phyloP scores from a whole-genome alignment of 2,113 vertebrate genomes.

The Thunnus thynnus region DNA sequence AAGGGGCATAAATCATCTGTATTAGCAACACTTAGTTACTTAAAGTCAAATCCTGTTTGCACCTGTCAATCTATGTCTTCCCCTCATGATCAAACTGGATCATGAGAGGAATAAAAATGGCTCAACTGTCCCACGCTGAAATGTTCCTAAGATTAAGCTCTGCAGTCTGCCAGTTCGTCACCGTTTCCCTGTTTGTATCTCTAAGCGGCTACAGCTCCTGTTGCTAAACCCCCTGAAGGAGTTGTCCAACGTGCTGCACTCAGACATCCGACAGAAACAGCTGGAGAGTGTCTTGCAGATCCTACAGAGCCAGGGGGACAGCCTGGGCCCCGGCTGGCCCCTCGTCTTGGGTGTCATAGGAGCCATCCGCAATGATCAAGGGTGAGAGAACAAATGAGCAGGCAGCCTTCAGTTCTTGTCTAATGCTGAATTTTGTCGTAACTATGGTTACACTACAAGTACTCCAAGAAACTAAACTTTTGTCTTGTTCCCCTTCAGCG shows the following conservation, averaged over 20 bases:
- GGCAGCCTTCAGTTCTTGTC: not conserved
- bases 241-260: slow-evolving; percentile 93
- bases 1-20: no score
- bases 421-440: not conserved
- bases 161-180: not conserved
- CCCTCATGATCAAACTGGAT: not conserved
- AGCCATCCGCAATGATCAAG: slow-evolving; percentile 98
- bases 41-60: not conserved
- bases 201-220: slow-evolving; percentile 94
- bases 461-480: not conserved
- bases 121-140: no score
- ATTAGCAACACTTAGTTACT: no score
- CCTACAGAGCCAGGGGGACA: slow-evolving; percentile 97
- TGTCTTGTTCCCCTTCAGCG: slow-evolving; percentile 81
- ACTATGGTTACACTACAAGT: not conserved
- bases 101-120: not conserved
- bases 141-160: not conserved
- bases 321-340: slow-evolving; percentile 97
- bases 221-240: slow-evolving; percentile 96
- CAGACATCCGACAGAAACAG: slow-evolving; percentile 97
- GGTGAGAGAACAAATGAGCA: slow-evolving; percentile 83
- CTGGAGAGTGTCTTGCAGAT: slow-evolving; percentile 98
- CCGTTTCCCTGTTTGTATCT: slow-evolving; percentile 16
- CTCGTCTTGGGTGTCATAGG: slow-evolving; percentile 97
- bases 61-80: not conserved